Conservation (phyloP, 2,888 invertebrate species). For the Plagodis dolabraria region DNA sequence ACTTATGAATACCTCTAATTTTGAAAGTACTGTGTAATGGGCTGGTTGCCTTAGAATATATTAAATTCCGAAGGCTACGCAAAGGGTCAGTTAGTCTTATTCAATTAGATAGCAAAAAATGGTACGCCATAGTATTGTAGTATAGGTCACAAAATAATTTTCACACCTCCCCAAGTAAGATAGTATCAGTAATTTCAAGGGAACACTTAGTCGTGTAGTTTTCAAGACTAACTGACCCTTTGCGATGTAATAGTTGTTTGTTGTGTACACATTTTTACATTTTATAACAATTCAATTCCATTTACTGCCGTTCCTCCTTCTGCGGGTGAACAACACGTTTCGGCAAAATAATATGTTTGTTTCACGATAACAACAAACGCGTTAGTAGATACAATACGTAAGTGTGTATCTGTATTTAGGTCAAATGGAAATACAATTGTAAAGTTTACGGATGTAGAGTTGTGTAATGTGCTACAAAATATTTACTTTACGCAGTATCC, state of each 20-base stretch:
- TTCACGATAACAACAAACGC: constrained; percentile 29
- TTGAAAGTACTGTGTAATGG: too few relatives aligned
- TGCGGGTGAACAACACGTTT: constrained; percentile 13
- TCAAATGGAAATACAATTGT: constrained; percentile 42
- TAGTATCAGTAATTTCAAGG: too few relatives aligned
- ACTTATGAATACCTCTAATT: too few relatives aligned
- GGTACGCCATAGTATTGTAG: too few relatives aligned
- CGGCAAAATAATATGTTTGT: constrained; percentile 27
- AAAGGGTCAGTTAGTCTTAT: too few relatives aligned
- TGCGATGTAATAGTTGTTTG: not conserved
- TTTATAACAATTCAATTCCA: not conserved
- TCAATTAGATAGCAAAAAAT: too few relatives aligned
- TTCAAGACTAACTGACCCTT: not conserved
- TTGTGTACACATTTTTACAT: not conserved
- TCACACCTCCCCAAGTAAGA: too few relatives aligned
- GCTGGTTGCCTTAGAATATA: too few relatives aligned
- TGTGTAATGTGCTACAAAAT: constrained; percentile 38
- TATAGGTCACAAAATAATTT: too few relatives aligned
- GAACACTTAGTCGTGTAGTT: not conserved
- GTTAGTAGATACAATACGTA: constrained; percentile 21
- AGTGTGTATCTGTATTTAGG: constrained; percentile 36
- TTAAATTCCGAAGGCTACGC: too few relatives aligned
- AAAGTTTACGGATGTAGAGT: constrained; percentile 38
- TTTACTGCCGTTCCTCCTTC: not conserved
- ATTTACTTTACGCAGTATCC: constrained; percentile 6